Percentiles rank a stretch among this genome's conserved stretches.
Evolutionary conservation across 1,140 invertebrate species (phyloP).

Genomic region (Akabosia matsudoensis): DNA sequence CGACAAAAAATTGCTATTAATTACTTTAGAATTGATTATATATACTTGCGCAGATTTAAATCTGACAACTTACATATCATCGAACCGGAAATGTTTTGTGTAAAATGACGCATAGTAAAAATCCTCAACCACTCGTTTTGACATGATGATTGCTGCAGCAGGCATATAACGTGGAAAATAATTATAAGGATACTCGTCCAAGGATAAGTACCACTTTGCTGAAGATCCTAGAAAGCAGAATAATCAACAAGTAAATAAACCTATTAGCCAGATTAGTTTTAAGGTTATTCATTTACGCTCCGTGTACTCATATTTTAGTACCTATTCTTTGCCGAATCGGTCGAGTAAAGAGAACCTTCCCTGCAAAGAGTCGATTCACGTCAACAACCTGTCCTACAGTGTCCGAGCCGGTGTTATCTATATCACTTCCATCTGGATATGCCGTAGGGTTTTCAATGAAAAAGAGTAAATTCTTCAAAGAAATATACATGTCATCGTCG

Average conservation of each 20-base stretch:
- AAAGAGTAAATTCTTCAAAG: conserved; percentile 74
- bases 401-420: not conserved
- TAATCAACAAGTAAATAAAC: not conserved
- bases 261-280: not conserved
- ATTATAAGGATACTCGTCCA: conserved; percentile 80
- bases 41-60: no score
- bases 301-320: not conserved
- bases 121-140: conserved; percentile 65
- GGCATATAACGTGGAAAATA: conserved; percentile 84
- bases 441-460: conserved; percentile 67
- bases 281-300: no score
- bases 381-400: conserved; percentile 1
- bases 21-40: no score
- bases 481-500: conserved; percentile 90
- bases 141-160: conserved; percentile 77
- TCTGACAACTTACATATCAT: no score
- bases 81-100: conserved; percentile 77
- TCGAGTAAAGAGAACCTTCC: not conserved
- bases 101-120: conserved; percentile 73
- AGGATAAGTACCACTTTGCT: conserved; percentile 76
- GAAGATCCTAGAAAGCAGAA: not conserved
- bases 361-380: not conserved
- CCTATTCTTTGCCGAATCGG: conserved; percentile 10
- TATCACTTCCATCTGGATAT: conserved; percentile 56
- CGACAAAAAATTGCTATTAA: no score